These are phyloP conservation scores for Pseudonaja textilis DNA, from an alignment of 2,113 vertebrate genomes.

Conservation along the genomic window DNA sequence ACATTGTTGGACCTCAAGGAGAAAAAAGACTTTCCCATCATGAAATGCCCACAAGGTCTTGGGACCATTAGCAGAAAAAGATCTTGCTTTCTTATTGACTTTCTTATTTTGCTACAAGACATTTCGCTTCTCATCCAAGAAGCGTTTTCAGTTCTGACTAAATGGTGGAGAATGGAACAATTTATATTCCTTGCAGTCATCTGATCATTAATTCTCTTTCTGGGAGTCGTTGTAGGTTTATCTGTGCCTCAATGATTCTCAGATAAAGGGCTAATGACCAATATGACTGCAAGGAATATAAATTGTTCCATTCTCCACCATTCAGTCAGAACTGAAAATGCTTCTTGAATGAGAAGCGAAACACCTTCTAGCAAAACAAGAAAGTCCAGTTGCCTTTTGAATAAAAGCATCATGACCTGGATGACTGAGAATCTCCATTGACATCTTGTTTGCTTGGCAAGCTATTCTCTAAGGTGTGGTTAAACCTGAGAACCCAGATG, in stretches of 20 bases:
- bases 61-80: neutral
- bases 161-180: neutral
- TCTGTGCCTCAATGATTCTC: too few relatives aligned
- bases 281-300: neutral
- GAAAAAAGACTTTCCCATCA: neutral
- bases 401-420: neutral
- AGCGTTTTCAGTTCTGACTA: neutral
- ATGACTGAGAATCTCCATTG: neutral
- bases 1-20: neutral
- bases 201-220: neutral
- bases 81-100: neutral
- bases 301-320: neutral
- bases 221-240: neutral
- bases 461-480: neutral
- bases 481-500: neutral
- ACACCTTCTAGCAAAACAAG: neutral
- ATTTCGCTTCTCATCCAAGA: neutral
- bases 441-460: neutral
- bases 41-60: neutral
- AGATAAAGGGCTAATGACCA: too few relatives aligned
- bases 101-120: neutral
- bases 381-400: neutral
- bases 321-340: neutral
- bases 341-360: neutral
- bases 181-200: neutral